phyloP scores from a whole-genome alignment of 1,140 invertebrate species.

The Yoshiicerus persimilis region DNA sequence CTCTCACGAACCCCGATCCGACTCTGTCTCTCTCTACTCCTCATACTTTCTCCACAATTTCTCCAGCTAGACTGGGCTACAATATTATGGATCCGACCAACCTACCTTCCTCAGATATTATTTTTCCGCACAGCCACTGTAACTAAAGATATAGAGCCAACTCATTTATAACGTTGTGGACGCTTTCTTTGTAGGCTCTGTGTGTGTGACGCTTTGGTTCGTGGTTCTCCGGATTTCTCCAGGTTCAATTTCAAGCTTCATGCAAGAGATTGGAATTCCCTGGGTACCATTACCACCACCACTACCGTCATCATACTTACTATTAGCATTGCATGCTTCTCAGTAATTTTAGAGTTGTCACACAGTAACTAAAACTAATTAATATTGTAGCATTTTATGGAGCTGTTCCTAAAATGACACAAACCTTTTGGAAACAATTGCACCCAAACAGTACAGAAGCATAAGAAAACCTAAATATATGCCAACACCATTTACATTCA shows the following conservation, averaged over 20 bases:
- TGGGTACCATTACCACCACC: not conserved
- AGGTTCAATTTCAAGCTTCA: not conserved
- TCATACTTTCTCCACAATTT: not conserved
- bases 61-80: not conserved
- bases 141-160: not conserved
- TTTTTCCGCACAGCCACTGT: not conserved
- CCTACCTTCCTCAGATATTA: not conserved
- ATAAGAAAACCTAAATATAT: too few species aligned
- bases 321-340: not conserved
- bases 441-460: not conserved
- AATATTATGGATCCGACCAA: slow-evolving; percentile 4
- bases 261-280: not conserved
- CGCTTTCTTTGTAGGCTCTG: not conserved
- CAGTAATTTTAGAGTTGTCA: not conserved
- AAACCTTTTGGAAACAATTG: not conserved
- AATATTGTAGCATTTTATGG: not conserved
- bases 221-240: not conserved
- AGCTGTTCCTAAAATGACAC: too few species aligned
- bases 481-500: too few species aligned
- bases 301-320: not conserved
- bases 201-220: not conserved
- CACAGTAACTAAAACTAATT: not conserved
- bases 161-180: not conserved
- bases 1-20: slow-evolving; percentile 16
- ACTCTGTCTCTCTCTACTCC: not conserved